Evolutionary conservation across 1,140 invertebrate genomes (phyloP).

Genomic region (Magallana gigas): DNA sequence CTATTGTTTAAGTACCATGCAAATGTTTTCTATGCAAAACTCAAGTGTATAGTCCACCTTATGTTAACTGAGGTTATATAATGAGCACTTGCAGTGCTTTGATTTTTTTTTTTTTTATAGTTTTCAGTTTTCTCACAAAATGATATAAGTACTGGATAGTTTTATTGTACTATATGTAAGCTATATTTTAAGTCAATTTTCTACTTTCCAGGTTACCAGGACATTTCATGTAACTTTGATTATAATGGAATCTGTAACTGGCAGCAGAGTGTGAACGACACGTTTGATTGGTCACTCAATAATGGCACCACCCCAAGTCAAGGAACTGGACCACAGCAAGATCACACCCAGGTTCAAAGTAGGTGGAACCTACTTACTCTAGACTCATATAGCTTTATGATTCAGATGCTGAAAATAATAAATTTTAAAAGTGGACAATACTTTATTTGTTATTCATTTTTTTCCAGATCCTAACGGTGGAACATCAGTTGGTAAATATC

Average conservation of each 20-base stretch:
- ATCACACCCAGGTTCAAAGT: slow-evolving; percentile 63
- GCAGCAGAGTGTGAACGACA: slow-evolving; percentile 58
- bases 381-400: too few relatives aligned
- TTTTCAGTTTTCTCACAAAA: too few relatives aligned
- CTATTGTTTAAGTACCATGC: too few relatives aligned
- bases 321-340: slow-evolving; percentile 80
- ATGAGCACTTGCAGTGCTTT: too few relatives aligned
- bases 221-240: slow-evolving; percentile 65
- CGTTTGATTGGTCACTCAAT: slow-evolving; percentile 67
- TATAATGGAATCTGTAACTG: slow-evolving; percentile 63
- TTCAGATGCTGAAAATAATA: too few relatives aligned
- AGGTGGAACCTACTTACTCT: not conserved
- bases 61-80: too few relatives aligned
- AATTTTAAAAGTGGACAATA: not conserved
- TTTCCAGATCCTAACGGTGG: not conserved
- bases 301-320: slow-evolving; percentile 58
- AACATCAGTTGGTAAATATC: slow-evolving; percentile 1
- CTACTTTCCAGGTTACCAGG: not conserved
- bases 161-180: too few relatives aligned
- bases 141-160: too few relatives aligned
- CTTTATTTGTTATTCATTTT: slow-evolving; percentile 2
- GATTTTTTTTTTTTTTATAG: too few relatives aligned
- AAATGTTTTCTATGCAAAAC: too few relatives aligned
- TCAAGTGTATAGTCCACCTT: too few relatives aligned
- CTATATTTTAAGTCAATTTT: too few relatives aligned